Base-by-base conservation (phyloP, 2,888 invertebrate species). In the Calliopum simillimum region DNA sequence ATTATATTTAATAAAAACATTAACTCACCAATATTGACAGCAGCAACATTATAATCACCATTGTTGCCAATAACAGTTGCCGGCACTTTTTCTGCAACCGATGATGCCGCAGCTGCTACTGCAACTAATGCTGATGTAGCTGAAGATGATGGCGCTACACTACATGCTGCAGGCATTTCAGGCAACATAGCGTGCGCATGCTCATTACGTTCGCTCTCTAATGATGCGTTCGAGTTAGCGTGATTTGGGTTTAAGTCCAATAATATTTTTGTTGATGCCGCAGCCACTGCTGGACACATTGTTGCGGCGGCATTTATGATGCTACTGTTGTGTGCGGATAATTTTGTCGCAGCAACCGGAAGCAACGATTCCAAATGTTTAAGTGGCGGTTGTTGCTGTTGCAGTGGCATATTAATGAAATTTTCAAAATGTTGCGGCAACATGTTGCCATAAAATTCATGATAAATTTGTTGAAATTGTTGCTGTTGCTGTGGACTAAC, bases 171-270 rank as follows among this genome's bases (percentile, higher is more conserved):
- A 51, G 76, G 73, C 72, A 74, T 61, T 76, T 76, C 23, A 62
- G 73, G n/a, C n/a, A n/a, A 23, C 62, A 72, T 78, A 75, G 76
- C 78, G 75, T 82, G 80, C 75, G 73, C 75, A 73, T 77, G 76
- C 76, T 83, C 80, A 77, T 79, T 81, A 79, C 78, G 77, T 76
- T 78, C 76, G 76, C 77, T 79, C 69, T 79, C 81, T 79, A 81
- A 79, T 80, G 82, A 80, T 79, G 83, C 77, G 76, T 79, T 78
- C 77, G 74, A 65, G 75, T 79, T 71, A 77, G 58, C 65, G 59
- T 53, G 71, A 56, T 51, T 53, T 46, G 67, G 13, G 46, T 25
- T 51, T n/a, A 59, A 64, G 21, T 56, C 63, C 70, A 70, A 56
- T 68, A 68, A 58, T 68, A 65, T 68, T 69, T 71, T 23, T 69